These are phyloP conservation scores for Anhinga rufa DNA, from an alignment of 2,113 vertebrate genomes.

Conservation along the genomic window DNA sequence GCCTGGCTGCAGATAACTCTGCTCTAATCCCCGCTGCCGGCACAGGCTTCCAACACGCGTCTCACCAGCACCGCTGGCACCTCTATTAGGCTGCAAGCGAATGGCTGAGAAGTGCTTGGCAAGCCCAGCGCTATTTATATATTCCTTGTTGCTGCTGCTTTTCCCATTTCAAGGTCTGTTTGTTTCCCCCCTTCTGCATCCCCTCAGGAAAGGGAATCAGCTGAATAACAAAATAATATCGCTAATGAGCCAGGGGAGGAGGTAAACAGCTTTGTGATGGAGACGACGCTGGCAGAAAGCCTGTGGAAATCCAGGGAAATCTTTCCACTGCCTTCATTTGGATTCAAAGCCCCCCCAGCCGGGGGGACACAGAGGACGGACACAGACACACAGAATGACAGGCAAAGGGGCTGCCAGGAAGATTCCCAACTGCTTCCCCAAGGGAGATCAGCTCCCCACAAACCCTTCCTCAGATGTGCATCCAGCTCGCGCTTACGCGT, in stretches of 20 bases:
- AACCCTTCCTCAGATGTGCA: neutral
- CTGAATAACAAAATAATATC: neutral
- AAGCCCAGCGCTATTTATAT: neutral
- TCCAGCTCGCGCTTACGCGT: neutral
- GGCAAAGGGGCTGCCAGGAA: neutral
- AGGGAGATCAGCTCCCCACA: neutral
- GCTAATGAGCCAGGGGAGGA: neutral
- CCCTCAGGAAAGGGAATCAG: neutral
- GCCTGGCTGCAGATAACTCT: neutral
- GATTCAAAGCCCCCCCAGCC: neutral
- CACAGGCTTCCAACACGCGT: neutral
- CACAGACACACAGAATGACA: neutral
- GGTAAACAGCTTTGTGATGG: neutral
- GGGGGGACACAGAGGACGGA: neutral
- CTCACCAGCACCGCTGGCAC: neutral
- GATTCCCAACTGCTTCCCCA: neutral
- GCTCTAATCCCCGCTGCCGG: neutral
- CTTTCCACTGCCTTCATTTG: neutral
- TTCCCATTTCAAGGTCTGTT: neutral
- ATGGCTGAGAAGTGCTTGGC: neutral
- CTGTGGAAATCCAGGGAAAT: neutral
- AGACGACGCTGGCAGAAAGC: neutral
- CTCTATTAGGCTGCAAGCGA: neutral
- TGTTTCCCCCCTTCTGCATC: neutral
- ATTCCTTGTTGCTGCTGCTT: neutral